A percentile compares a stretch with the other conserved stretches of the same genome.
These are phyloP conservation scores for Sarcophaga variegata DNA, from an alignment of 2,888 invertebrate genomes.

Conservation along the genomic window DNA sequence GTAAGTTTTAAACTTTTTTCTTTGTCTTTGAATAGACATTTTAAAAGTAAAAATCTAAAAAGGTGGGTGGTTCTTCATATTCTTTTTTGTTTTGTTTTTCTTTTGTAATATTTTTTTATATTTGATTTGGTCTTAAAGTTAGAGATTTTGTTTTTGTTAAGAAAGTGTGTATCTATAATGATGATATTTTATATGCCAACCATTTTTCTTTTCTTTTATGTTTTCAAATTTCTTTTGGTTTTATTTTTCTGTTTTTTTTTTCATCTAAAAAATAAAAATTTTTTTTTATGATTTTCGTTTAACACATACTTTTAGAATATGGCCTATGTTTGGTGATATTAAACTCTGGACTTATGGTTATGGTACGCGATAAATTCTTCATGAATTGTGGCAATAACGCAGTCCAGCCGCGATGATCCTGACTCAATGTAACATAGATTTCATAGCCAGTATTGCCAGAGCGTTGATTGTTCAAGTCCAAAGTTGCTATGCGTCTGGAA, in stretches of 20 bases:
- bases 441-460: slow-evolving; percentile 77
- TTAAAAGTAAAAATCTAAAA: slow-evolving; percentile 65
- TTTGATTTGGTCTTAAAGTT: slow-evolving; percentile 14
- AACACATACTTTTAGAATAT: slow-evolving; percentile 73
- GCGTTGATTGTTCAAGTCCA: slow-evolving; percentile 73
- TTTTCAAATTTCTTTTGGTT: slow-evolving; percentile 37
- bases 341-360: slow-evolving; percentile 79
- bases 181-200: slow-evolving; percentile 57
- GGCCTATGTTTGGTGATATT: slow-evolving; percentile 79
- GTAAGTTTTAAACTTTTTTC: not conserved
- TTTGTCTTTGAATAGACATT: not conserved
- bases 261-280: slow-evolving; percentile 9
- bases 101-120: slow-evolving; percentile 28
- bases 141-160: slow-evolving; percentile 35
- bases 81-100: slow-evolving; percentile 20
- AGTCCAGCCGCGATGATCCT: slow-evolving; percentile 79
- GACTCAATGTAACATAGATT: slow-evolving; percentile 78
- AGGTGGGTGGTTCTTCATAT: slow-evolving; percentile 66
- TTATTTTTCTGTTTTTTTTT: not conserved
- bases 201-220: slow-evolving; percentile 38
- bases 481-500: slow-evolving; percentile 78
- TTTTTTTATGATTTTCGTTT: slow-evolving; percentile 16
- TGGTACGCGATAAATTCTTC: slow-evolving; percentile 79
- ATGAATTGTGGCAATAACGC: slow-evolving; percentile 79
- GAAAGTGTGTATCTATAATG: slow-evolving; percentile 43